Evolutionary conservation across 2,797 vertebrate species (phyloP).

Genomic region (Peromyscus attwateri): DNA sequence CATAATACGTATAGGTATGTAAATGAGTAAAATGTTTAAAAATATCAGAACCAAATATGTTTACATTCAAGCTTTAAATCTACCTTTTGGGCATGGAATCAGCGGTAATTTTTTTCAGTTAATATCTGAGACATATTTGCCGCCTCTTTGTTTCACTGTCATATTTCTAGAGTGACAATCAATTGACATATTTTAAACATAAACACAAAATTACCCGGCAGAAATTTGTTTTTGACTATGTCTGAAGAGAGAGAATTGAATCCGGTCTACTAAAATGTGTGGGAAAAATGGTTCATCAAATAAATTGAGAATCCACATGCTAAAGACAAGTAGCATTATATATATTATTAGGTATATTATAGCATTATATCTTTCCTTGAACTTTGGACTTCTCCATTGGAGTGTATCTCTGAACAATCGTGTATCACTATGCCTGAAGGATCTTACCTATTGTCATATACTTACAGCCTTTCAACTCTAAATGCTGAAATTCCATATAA

Average conservation of each 20-base stretch:
- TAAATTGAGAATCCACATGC: neutral
- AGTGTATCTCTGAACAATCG: neutral
- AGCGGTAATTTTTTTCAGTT: neutral
- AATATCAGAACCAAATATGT: neutral
- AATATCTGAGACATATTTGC: neutral
- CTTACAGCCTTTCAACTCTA: neutral
- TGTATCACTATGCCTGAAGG: neutral
- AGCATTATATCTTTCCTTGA: neutral
- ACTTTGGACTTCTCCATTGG: neutral
- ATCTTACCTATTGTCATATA: neutral
- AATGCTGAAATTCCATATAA: neutral
- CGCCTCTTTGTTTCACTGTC: neutral
- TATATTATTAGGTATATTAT: neutral
- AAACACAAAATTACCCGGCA: neutral
- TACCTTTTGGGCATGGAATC: neutral
- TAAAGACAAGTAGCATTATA: no score
- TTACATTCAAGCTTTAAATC: neutral
- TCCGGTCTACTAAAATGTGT: neutral
- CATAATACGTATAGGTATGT: no score
- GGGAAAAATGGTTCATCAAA: neutral
- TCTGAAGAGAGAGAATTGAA: neutral
- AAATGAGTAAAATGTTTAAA: no score
- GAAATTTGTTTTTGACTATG: neutral
- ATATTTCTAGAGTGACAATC: rapidly evolving
- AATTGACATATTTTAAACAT: neutral